phyloP scores from a whole-genome alignment of 2,888 invertebrate species.

The Nephrotoma flavescens region DNA sequence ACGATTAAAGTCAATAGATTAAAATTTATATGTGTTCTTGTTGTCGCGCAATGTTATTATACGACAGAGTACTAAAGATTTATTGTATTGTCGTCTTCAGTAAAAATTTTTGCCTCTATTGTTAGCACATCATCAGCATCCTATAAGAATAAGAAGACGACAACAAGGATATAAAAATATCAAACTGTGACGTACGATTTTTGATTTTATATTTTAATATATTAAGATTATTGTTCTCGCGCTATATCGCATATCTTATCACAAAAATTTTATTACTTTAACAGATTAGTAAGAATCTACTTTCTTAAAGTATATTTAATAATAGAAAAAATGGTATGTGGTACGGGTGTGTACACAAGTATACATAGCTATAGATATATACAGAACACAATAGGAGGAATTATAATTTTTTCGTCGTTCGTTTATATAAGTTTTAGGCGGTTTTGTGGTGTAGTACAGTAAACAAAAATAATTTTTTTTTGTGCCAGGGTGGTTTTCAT shows the following conservation, averaged over 20 bases:
- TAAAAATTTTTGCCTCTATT: neutral
- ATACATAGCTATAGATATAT: neutral
- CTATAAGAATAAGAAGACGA: neutral
- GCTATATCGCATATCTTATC: neutral
- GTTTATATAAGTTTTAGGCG: neutral
- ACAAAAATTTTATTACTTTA: neutral
- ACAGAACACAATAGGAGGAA: neutral
- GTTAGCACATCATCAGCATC: neutral
- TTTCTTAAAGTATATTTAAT: neutral
- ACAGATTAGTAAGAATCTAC: neutral
- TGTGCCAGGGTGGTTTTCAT: neutral
- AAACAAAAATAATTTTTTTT: neutral
- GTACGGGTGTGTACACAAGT: neutral
- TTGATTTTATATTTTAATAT: neutral
- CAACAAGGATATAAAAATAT: neutral
- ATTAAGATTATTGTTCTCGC: neutral
- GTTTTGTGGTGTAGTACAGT: neutral
- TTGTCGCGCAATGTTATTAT: neutral
- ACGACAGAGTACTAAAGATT: neutral
- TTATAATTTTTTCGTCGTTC: neutral
- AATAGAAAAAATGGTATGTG: neutral
- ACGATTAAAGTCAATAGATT: neutral
- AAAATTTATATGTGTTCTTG: neutral
- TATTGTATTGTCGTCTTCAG: neutral
- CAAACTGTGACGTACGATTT: neutral